Conservation (phyloP, 2,888 invertebrate species). For the Aspidiotus destructor region DNA sequence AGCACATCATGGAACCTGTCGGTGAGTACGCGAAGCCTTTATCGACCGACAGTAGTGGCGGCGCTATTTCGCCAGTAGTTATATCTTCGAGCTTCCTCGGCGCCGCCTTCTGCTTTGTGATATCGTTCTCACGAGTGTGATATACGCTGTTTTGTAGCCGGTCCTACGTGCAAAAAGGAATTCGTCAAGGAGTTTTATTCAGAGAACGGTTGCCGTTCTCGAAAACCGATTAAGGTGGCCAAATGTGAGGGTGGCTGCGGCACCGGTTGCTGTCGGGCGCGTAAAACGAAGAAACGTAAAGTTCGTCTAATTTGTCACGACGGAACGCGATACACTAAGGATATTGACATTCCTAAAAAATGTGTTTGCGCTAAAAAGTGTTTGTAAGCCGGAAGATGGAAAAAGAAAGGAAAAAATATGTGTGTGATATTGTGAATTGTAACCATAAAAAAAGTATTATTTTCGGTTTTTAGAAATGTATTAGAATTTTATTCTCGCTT, state of each 20-base stretch:
- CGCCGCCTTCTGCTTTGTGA: too few species aligned
- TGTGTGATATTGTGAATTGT: too few species aligned
- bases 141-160: slow-evolving; percentile 42
- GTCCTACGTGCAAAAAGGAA: slow-evolving; percentile 74
- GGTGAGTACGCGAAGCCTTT: too few species aligned
- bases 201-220: slow-evolving; percentile 81
- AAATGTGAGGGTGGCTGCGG: slow-evolving; percentile 68
- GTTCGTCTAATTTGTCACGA: slow-evolving; percentile 86
- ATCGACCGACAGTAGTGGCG: too few species aligned
- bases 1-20: slow-evolving; percentile 28
- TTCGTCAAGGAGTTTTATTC: slow-evolving; percentile 83
- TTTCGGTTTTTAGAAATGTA: too few species aligned
- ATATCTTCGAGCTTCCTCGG: too few species aligned
- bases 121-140: too few species aligned
- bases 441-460: too few species aligned
- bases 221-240: slow-evolving; percentile 83
- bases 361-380: slow-evolving; percentile 92
- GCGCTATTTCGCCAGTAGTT: too few species aligned
- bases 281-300: slow-evolving; percentile 87
- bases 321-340: slow-evolving; percentile 87
- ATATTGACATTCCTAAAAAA: slow-evolving; percentile 91
- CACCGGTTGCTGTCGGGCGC: slow-evolving; percentile 76
- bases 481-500: too few species aligned
- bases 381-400: slow-evolving; percentile 39
- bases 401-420: too few species aligned